A percentile compares a stretch with the other conserved stretches of the same genome.
Conservation (phyloP, 2,888 invertebrate genomes). For the Hipparchia semele region DNA sequence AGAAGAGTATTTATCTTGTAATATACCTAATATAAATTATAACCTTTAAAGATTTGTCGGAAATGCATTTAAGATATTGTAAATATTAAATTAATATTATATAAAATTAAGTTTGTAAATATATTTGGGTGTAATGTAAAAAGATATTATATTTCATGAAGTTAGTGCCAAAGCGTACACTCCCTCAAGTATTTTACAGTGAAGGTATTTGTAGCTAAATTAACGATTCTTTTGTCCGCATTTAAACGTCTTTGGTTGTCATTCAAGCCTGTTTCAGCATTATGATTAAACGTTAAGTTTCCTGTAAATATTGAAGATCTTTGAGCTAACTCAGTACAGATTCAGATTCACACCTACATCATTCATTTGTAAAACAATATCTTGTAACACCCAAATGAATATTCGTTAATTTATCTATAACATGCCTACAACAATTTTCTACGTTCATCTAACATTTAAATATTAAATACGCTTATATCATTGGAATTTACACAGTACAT, state of each 20-base stretch:
- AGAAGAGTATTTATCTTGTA: constrained; percentile 35
- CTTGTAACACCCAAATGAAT: not conserved
- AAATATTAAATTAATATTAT: constrained; percentile 52
- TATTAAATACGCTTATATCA: constrained; percentile 10
- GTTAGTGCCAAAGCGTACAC: constrained; percentile 81
- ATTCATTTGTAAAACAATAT: not conserved
- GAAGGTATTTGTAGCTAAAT: constrained; percentile 27
- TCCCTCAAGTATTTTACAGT: constrained; percentile 61
- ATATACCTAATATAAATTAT: constrained; percentile 48
- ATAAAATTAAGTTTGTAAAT: constrained; percentile 74
- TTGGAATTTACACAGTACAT: not conserved
- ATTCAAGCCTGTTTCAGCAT: too few relatives aligned
- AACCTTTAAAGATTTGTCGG: constrained; percentile 49
- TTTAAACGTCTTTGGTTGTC: too few relatives aligned
- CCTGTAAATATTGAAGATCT: too few relatives aligned
- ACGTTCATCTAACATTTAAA: constrained; percentile 17
- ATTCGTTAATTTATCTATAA: constrained; percentile 15
- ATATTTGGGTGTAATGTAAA: constrained; percentile 72
- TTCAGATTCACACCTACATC: not conserved
- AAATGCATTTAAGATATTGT: constrained; percentile 57
- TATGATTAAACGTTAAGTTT: too few relatives aligned
- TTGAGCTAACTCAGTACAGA: too few relatives aligned
- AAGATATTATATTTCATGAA: constrained; percentile 71
- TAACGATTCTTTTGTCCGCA: not conserved
- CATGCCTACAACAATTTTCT: constrained; percentile 5